Conservation (phyloP, 2,888 invertebrate genomes). For the Acanthococcus lagerstroemiae region DNA sequence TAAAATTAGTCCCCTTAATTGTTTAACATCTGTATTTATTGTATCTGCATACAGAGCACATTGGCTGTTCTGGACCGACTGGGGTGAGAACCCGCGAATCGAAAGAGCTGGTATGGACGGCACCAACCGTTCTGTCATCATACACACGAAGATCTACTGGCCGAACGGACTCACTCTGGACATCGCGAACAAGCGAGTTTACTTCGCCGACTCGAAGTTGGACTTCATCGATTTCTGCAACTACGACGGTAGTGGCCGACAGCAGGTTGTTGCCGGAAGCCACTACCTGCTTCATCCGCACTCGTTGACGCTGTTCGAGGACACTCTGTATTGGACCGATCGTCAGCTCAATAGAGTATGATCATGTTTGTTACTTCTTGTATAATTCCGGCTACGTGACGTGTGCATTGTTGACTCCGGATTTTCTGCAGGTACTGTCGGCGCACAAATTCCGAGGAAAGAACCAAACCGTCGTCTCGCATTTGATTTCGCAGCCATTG, state of each 20-base stretch:
- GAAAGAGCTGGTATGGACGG: conserved; percentile 97
- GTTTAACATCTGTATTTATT: too few relatives aligned
- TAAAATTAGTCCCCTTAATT: too few relatives aligned
- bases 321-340: conserved; percentile 94
- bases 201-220: conserved; percentile 93
- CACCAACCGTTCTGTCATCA: conserved; percentile 67
- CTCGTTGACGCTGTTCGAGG: conserved; percentile 88
- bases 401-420: too few relatives aligned
- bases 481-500: conserved; percentile 86
- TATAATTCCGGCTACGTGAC: too few relatives aligned
- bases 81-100: conserved; percentile 94
- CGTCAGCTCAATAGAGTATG: conserved; percentile 75
- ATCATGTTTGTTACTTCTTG: neutral
- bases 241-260: conserved; percentile 84
- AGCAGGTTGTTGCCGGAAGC: conserved; percentile 76
- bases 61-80: conserved; percentile 97
- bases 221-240: conserved; percentile 97
- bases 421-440: conserved; percentile 47
- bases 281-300: conserved; percentile 93
- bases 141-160: conserved; percentile 94
- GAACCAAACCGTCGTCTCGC: conserved; percentile 88
- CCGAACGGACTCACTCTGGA: conserved; percentile 96
- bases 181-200: conserved; percentile 81
- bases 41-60: conserved; percentile 46
- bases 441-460: conserved; percentile 86